These are phyloP conservation scores for Sarcophaga carnaria DNA, from an alignment of 2,888 invertebrate genomes.

Conservation along the genomic window DNA sequence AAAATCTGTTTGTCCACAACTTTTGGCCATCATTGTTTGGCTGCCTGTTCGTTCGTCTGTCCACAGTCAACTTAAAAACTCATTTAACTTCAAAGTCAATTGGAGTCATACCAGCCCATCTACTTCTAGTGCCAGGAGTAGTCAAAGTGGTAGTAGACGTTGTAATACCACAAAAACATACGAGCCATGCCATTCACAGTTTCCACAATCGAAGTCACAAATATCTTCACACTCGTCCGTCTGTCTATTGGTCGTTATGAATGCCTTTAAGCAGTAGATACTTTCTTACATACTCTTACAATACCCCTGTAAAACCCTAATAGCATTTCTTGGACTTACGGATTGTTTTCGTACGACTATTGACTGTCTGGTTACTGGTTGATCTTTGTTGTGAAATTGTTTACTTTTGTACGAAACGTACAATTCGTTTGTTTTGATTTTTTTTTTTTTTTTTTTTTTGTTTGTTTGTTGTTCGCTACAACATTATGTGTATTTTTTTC, in stretches of 20 bases:
- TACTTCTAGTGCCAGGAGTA: constrained; percentile 40
- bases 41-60: constrained; percentile 37
- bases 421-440: constrained; percentile 28
- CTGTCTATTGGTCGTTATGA: background rate
- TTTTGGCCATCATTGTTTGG: constrained; percentile 25
- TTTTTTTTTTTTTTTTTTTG: constrained; percentile 9
- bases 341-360: background rate
- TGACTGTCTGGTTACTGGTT: constrained; percentile 21
- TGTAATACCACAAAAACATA: background rate
- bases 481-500: background rate
- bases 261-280: background rate
- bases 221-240: constrained; percentile 36
- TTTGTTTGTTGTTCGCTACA: constrained; percentile 3
- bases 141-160: background rate
- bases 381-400: constrained; percentile 45
- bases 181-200: background rate
- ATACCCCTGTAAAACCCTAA: constrained; percentile 56
- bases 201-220: constrained; percentile 40
- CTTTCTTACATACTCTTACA: constrained; percentile 12
- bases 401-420: constrained; percentile 34
- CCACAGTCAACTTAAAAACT: constrained; percentile 64
- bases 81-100: constrained; percentile 69
- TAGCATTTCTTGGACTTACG: constrained; percentile 26
- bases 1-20: constrained; percentile 51
- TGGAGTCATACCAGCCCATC: constrained; percentile 66